Base-by-base conservation (phyloP, 1,140 invertebrate genomes). In the Lepeophtheirus salmonis region DNA sequence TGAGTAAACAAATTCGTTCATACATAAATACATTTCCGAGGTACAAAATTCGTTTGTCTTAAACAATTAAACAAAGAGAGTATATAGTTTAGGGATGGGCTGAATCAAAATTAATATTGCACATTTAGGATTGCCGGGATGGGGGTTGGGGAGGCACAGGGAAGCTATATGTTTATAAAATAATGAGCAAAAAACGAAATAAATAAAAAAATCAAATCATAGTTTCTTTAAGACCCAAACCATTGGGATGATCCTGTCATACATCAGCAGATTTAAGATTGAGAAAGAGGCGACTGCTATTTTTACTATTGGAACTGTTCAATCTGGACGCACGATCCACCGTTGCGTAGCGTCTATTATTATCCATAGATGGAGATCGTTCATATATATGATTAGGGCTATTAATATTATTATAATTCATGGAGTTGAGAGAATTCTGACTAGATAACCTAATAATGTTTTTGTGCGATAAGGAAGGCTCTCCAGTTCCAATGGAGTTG, bases 401-500 rank as follows among this genome's bases (percentile, higher is more conserved):
- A 41, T n/a, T 41, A 41, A 10, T 10, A n/a, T 10, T 41, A 41
- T 41, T 41, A 6, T 6, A 10, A n/a, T n/a, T 41, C 6, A 6
- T 41, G 30, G 30, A 41, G 30, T 6, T 10, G 30, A 41, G 30
- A n/a, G 30, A 41, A n/a, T 41, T 41, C n/a, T 41, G 30, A 41
- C 30, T 41, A 41, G 30, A 41, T 41, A 10, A n/a, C 6, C n/a
- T 6, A n/a, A n/a, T n/a, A 41, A 41, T 41, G 30, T 41, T 41
- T 41, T 41, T 41, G 6, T 6, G 6, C n/a, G 30, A 10, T 41
- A 10, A 10, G 30, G 30, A n/a, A 41, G 6, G 6, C 52, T 50
- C 49, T n/a, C 20, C 16, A 12, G 49, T 50, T n/a, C 52, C 52
- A 20, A 54, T 21, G 16, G 52, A 21, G 23, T 54, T 54, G 52